These are phyloP conservation scores for Drosophila subpulchrella DNA, from an alignment of 1,140 invertebrate genomes.

Conservation along the genomic window DNA sequence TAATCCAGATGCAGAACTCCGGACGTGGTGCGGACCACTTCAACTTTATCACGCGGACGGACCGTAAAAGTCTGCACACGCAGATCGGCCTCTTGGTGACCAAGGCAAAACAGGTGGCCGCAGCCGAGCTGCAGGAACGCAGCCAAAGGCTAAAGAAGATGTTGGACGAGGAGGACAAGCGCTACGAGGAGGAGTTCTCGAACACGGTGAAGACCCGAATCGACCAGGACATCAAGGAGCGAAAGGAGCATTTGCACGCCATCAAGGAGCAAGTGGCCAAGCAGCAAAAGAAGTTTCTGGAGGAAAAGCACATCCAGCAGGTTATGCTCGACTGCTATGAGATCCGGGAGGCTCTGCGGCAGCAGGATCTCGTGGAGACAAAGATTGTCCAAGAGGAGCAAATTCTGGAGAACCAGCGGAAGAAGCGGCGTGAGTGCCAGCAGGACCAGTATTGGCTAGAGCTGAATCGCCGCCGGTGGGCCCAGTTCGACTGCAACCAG, in stretches of 20 bases:
- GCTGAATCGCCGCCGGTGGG: constrained; percentile 60
- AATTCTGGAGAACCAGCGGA: constrained; percentile 65
- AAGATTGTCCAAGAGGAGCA: constrained; percentile 69
- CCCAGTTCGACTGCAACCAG: constrained; percentile 46
- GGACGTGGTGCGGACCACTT: constrained; percentile 60
- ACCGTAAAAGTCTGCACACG: constrained; percentile 67
- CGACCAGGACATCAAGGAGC: constrained; percentile 65
- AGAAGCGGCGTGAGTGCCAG: constrained; percentile 50
- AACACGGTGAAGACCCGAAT: constrained; percentile 69
- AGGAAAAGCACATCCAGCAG: constrained; percentile 64
- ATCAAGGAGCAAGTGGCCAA: constrained; percentile 57
- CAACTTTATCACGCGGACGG: constrained; percentile 64
- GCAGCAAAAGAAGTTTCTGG: constrained; percentile 53
- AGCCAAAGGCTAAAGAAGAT: constrained; percentile 45
- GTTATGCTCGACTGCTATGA: constrained; percentile 74
- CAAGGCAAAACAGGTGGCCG: constrained; percentile 52
- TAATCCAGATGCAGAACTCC: constrained; percentile 43
- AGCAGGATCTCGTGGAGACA: constrained; percentile 53
- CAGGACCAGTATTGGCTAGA: constrained; percentile 60
- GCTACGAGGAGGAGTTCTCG: constrained; percentile 72
- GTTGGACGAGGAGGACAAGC: constrained; percentile 69
- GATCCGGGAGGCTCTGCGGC: constrained; percentile 67
- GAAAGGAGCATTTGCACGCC: constrained; percentile 60
- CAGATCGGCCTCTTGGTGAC: constrained; percentile 70
- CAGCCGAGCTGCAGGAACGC: constrained; percentile 56